These are phyloP conservation scores for Leucoraja ocellata DNA, from an alignment of 2,797 vertebrate species.

Conservation along the genomic window DNA sequence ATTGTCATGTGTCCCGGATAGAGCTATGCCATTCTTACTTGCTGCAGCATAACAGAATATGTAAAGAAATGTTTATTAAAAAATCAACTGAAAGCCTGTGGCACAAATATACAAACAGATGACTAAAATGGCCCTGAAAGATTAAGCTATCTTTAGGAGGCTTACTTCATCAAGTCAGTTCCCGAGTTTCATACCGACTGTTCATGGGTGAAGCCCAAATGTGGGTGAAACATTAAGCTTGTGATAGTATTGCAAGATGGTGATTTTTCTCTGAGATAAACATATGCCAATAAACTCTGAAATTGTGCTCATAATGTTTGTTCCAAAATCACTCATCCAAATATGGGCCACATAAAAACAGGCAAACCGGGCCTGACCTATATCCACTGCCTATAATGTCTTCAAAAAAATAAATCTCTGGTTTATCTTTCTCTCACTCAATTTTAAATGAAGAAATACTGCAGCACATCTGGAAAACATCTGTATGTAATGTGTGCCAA, in stretches of 20 bases:
- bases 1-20: too few relatives aligned
- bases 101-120: too few relatives aligned
- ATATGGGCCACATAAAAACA: background rate
- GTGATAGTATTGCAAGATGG: background rate
- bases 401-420: background rate
- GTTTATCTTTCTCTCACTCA: background rate
- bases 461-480: constrained; percentile 15
- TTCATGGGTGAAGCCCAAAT: background rate
- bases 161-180: background rate
- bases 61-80: too few relatives aligned
- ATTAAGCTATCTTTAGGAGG: background rate
- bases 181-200: background rate
- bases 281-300: background rate
- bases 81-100: too few relatives aligned
- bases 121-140: too few relatives aligned
- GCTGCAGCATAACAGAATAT: too few relatives aligned
- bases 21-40: too few relatives aligned
- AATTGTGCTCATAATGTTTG: too few relatives aligned
- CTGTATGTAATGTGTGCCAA: background rate
- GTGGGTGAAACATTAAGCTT: background rate
- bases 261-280: background rate
- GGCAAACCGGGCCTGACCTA: too few relatives aligned
- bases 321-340: background rate
- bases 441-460: background rate
- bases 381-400: background rate